Evolutionary conservation across 1,140 invertebrate species (phyloP).

Genomic region (Ostrea denselamellosa): DNA sequence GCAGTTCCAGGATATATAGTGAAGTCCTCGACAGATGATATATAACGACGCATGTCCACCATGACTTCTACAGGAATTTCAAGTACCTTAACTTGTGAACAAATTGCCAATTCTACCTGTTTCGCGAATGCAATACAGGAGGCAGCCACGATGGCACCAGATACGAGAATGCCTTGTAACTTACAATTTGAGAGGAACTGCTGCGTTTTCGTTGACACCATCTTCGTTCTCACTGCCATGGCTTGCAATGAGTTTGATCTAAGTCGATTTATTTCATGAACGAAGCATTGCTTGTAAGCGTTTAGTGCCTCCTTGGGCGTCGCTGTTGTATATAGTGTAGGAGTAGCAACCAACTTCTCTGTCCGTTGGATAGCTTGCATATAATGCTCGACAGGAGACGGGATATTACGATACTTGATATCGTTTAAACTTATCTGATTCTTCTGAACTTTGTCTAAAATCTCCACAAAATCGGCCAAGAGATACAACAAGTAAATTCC

Average conservation of each 20-base stretch:
- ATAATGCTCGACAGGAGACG: constrained; percentile 40
- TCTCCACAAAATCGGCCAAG: constrained; percentile 43
- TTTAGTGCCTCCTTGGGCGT: not conserved
- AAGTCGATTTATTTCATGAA: constrained; percentile 31
- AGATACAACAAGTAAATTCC: constrained; percentile 33
- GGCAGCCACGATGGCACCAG: constrained; percentile 33
- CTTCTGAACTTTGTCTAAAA: constrained; percentile 35
- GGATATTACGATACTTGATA: not conserved
- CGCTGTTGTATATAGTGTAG: not conserved
- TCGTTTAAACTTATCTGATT: not conserved
- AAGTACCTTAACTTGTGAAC: not conserved
- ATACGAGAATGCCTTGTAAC: constrained; percentile 13
- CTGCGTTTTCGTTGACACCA: not conserved
- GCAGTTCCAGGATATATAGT: constrained; percentile 43
- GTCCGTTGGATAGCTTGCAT: not conserved
- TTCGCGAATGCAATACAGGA: constrained; percentile 13
- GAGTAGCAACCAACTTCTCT: not conserved
- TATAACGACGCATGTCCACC: constrained; percentile 47
- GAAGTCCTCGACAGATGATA: not conserved
- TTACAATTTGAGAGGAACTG: constrained; percentile 36
- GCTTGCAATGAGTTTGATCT: not conserved
- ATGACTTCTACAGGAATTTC: constrained; percentile 47
- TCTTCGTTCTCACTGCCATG: not conserved
- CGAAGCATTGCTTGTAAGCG: constrained; percentile 11
- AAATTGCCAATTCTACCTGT: not conserved